A percentile compares a stretch with the other conserved stretches of the same genome.
Evolutionary conservation across 2,797 vertebrate species (phyloP).

Genomic region (Melanotaenia maccullochi): DNA sequence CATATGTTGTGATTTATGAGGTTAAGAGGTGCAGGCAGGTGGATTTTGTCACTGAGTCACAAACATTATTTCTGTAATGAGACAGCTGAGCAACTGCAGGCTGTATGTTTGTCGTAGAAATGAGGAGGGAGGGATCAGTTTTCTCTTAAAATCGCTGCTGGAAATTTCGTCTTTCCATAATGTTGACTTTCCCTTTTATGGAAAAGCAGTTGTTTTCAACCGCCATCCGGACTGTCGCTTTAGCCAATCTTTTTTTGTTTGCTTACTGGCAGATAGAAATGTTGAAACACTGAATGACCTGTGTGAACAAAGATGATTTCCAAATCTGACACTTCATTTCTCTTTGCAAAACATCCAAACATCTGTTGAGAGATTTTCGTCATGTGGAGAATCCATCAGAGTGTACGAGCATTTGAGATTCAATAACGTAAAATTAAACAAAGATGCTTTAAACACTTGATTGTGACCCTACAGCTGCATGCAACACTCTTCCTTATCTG

Average conservation of each 20-base stretch:
- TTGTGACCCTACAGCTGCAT: background rate
- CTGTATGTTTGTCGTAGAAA: background rate
- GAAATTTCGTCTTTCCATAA: background rate
- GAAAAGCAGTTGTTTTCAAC: background rate
- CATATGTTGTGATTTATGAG: background rate
- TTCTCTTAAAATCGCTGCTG: background rate
- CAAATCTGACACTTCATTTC: conserved; percentile 40
- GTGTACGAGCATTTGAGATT: conserved; percentile 10
- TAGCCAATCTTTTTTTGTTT: background rate
- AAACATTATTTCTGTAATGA: background rate
- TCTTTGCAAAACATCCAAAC: conserved; percentile 46
- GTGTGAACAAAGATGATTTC: conserved; percentile 29
- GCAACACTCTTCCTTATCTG: background rate
- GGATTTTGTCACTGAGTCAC: background rate
- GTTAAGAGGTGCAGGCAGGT: background rate
- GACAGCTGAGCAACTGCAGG: background rate
- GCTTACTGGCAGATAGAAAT: conserved; percentile 13
- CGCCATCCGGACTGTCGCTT: background rate
- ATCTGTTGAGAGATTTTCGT: conserved; percentile 45
- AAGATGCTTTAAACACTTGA: background rate
- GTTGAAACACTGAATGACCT: background rate
- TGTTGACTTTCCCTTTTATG: background rate
- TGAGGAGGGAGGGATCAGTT: too few species aligned
- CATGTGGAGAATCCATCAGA: conserved; percentile 11
- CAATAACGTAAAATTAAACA: conserved; percentile 7